Conservation (phyloP, 2,113 vertebrate species). For the Gasterosteus nipponicus region DNA sequence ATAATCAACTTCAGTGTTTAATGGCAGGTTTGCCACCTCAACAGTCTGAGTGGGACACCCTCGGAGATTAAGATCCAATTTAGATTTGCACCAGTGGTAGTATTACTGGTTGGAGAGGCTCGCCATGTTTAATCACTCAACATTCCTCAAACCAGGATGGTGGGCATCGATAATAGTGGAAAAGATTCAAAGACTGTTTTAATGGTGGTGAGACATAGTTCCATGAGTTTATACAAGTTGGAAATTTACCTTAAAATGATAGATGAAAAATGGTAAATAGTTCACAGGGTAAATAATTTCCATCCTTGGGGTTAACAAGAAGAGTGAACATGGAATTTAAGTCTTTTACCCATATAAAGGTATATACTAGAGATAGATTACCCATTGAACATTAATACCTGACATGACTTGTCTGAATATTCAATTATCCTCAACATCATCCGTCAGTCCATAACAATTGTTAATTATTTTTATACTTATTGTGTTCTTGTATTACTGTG, state of each 20-base stretch:
- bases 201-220: neutral
- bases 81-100: conserved; percentile 13
- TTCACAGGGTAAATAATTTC: neutral
- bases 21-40: conserved; percentile 25
- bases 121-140: conserved; percentile 13
- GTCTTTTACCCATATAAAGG: neutral
- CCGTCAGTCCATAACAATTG: neutral
- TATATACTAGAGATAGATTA: neutral
- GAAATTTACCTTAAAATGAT: neutral
- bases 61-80: conserved; percentile 26
- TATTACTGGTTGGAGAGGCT: neutral
- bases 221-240: neutral
- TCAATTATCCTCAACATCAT: neutral
- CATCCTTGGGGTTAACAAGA: neutral
- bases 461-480: neutral
- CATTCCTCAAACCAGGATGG: conserved; percentile 16
- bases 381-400: neutral
- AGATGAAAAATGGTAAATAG: neutral
- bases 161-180: neutral
- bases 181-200: conserved; percentile 13
- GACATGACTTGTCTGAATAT: neutral
- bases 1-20: conserved; percentile 40
- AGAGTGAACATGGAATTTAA: neutral
- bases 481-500: neutral
- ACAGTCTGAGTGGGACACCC: conserved; percentile 17